Conservation (phyloP, 2,797 vertebrate species). For the Tapirus indicus region DNA sequence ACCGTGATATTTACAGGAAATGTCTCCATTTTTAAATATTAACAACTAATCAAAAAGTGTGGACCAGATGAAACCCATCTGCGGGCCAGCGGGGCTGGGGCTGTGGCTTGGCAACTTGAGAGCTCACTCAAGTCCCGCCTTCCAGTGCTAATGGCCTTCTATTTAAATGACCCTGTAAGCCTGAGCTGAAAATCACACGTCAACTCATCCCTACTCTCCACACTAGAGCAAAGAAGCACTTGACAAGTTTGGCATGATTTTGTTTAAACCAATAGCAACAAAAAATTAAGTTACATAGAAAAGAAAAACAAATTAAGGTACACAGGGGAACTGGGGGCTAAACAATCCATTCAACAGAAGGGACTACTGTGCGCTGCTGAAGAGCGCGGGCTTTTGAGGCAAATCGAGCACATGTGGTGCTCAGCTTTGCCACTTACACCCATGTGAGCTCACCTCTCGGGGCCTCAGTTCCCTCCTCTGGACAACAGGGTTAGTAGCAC, state of each 20-base stretch:
- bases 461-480: neutral
- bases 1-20: neutral
- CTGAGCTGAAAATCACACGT: neutral
- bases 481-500: fast-evolving
- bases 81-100: neutral
- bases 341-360: neutral
- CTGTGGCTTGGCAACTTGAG: neutral
- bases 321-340: neutral
- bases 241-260: neutral
- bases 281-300: neutral
- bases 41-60: neutral
- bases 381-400: neutral
- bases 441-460: fast-evolving
- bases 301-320: neutral
- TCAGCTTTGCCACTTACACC: neutral
- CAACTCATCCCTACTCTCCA: neutral
- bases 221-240: neutral
- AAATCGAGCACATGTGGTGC: fast-evolving
- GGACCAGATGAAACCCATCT: neutral
- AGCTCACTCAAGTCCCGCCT: neutral
- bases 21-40: neutral
- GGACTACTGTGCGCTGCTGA: neutral
- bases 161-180: neutral
- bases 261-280: neutral
- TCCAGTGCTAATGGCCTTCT: neutral